Evolutionary conservation across 2,113 vertebrate species (phyloP).

Genomic region (Cairina moschata): DNA sequence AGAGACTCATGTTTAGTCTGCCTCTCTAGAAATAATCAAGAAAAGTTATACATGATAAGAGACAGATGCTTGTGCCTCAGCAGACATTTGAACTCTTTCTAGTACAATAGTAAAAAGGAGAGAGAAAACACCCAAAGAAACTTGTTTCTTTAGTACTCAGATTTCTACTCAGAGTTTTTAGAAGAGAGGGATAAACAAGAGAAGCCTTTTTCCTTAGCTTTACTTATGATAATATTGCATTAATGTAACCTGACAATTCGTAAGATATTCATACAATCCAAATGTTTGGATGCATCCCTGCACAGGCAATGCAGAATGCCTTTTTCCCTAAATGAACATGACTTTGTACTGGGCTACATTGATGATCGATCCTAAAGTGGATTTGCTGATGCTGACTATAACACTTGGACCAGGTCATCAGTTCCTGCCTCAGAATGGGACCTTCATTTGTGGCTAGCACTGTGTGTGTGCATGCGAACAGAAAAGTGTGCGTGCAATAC

Average conservation of each 20-base stretch:
- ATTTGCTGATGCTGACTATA: not conserved
- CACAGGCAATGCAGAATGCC: not conserved
- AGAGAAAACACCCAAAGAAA: constrained; percentile 5
- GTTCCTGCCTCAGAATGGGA: not conserved
- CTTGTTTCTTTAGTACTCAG: not conserved
- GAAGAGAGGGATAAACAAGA: not conserved
- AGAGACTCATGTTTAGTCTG: constrained; percentile 81
- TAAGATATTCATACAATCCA: not conserved
- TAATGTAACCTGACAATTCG: not conserved
- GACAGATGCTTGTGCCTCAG: constrained; percentile 76
- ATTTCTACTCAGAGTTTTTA: not conserved
- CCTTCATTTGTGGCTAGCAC: not conserved
- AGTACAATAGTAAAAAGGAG: constrained; percentile 41
- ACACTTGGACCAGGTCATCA: not conserved
- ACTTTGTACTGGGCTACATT: not conserved
- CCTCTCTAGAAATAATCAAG: constrained; percentile 79
- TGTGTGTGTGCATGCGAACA: not conserved
- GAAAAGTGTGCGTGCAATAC: not conserved
- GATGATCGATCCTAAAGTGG: not conserved
- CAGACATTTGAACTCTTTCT: constrained; percentile 68
- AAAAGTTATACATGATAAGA: constrained; percentile 81
- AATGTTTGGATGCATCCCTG: not conserved
- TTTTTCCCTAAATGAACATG: rapidly evolving
- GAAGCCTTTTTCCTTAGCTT: not conserved
- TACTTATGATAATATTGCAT: not conserved